Evolutionary conservation across 1,140 invertebrate genomes (phyloP).

Genomic region (Bombus difficillimus): DNA sequence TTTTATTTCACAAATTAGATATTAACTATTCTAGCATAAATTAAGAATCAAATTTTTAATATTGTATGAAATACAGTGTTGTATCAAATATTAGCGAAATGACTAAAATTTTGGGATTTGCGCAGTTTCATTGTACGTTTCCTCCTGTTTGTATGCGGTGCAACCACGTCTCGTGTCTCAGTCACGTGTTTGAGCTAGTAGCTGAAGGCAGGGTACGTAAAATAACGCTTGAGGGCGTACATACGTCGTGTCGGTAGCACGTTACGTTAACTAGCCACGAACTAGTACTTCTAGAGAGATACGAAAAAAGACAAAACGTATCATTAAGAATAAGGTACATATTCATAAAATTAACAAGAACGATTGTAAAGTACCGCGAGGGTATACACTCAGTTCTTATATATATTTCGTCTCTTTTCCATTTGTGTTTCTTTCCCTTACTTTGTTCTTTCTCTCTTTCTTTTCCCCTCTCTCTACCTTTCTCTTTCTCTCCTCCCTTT

Average conservation of each 20-base stretch:
- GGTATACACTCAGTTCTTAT: neutral
- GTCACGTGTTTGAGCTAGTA: conserved; percentile 54
- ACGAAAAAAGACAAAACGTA: neutral
- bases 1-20: neutral
- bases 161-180: conserved; percentile 45
- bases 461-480: neutral
- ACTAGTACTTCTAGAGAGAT: neutral
- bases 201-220: conserved; percentile 1
- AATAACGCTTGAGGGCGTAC: conserved; percentile 21
- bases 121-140: conserved; percentile 29
- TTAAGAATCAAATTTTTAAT: neutral
- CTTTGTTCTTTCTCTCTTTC: neutral
- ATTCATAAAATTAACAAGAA: conserved; percentile 13
- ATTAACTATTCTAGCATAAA: neutral
- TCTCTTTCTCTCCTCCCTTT: neutral
- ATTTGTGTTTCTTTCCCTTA: neutral
- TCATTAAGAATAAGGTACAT: neutral
- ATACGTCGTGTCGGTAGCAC: conserved; percentile 31
- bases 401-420: neutral
- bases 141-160: neutral
- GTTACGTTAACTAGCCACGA: neutral
- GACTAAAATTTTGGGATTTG: conserved; percentile 14
- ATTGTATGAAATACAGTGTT: neutral
- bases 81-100: neutral
- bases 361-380: conserved; percentile 1